Base-by-base conservation (phyloP, 37 sponge, comb jelly and placozoan species). In the Theonella swinhoei region DNA sequence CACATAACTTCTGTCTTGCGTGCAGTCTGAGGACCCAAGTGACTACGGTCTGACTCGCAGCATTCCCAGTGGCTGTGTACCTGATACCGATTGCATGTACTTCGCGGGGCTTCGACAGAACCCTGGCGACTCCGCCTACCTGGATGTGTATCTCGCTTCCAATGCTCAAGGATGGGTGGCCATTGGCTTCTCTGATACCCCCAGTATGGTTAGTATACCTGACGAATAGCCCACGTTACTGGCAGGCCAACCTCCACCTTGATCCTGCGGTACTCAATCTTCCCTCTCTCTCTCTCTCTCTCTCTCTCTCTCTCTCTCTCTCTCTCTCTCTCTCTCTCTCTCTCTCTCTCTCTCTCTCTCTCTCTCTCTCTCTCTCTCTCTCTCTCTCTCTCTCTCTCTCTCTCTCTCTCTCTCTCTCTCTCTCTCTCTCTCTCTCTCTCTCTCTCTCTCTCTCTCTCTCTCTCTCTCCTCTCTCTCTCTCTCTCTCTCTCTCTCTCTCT, bases 161-260 rank as follows among this genome's bases (percentile, higher is more conserved):
- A 23, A 28, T 9, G 76, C 78, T 1, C 41, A 36, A 22, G 80
- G 82, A 0, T 91, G 91, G 91, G 62, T 91, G 35, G 91, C 91
- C 43, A 60, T 91, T 33, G 91, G 91, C 26, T 86, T 91, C 75
- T 83, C 87, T 62, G 64, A 33, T 2, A 22, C 64, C 1, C 64
- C 42, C 47, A 73, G 32, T 39, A 73, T 82, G 73, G 83, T 82
- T 20, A 1, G n/a, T n/a, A n/a, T n/a, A n/a, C n/a, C n/a, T n/a
- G n/a, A n/a, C n/a, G n/a, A n/a, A n/a, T n/a, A n/a, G n/a, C n/a
- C n/a, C n/a, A n/a, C n/a, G n/a, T n/a, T n/a, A n/a, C n/a, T n/a
- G n/a, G n/a, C n/a, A n/a, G n/a, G n/a, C n/a, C n/a, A n/a, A n/a
- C n/a, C n/a, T 61, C 36, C 11, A 23, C 1, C 61, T 62, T 62